A percentile compares a stretch with the other conserved stretches of the same genome.
Conservation (phyloP, 2,888 invertebrate species). For the Ommatoiulus sabulosus region DNA sequence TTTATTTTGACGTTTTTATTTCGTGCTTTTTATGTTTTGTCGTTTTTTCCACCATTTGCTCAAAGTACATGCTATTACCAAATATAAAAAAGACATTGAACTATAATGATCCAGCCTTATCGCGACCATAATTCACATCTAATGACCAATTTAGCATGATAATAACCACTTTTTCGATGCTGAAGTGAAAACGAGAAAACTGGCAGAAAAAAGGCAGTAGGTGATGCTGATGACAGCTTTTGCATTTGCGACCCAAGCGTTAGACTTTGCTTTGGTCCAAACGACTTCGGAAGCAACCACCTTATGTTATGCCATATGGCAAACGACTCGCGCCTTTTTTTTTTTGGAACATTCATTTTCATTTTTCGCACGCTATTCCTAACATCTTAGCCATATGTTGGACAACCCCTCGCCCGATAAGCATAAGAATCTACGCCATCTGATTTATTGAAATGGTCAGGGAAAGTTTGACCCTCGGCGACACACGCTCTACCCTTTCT, state of each 20-base stretch:
- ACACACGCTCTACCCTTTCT: slow-evolving; percentile 28
- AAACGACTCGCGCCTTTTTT: background rate
- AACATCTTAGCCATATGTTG: slow-evolving; percentile 21
- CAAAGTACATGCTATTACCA: too few relatives aligned
- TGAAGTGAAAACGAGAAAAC: too few relatives aligned
- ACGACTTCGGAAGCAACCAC: background rate
- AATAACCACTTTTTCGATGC: too few relatives aligned
- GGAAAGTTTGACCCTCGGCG: background rate
- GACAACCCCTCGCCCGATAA: background rate
- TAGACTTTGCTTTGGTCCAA: background rate
- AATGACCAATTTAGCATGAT: too few relatives aligned
- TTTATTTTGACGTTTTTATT: too few relatives aligned
- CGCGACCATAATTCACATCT: too few relatives aligned
- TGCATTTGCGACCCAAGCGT: background rate
- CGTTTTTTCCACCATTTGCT: too few relatives aligned
- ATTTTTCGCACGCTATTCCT: slow-evolving; percentile 25
- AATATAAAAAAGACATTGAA: too few relatives aligned
- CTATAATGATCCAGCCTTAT: too few relatives aligned
- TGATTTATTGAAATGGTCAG: slow-evolving; percentile 30
- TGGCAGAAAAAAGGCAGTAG: background rate
- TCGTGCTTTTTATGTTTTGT: too few relatives aligned
- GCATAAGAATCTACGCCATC: background rate
- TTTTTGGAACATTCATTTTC: background rate
- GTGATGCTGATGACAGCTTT: background rate
- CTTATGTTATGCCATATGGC: background rate